These are phyloP conservation scores for sheep (Ovis aries) DNA, from an alignment of 2,113 vertebrate genomes.

Conservation along the genomic window DNA sequence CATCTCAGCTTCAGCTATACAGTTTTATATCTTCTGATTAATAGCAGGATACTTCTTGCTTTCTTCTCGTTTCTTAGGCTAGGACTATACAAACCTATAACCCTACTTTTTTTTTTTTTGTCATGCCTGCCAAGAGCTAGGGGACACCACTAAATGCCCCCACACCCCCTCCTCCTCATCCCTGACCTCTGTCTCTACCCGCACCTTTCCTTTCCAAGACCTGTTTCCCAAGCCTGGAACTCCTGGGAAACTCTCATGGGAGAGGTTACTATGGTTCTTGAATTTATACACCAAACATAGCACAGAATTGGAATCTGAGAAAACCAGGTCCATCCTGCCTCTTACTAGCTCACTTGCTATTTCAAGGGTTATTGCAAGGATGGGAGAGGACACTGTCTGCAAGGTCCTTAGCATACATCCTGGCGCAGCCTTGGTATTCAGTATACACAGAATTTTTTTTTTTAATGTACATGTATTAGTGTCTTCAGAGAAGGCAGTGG, in stretches of 20 bases:
- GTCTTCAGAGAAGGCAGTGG: background rate
- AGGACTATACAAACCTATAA: background rate
- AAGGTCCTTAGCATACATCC: background rate
- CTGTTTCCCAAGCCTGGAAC: background rate
- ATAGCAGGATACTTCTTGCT: background rate
- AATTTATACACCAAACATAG: background rate
- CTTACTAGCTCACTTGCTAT: background rate
- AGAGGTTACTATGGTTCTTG: background rate
- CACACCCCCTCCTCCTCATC: accelerated
- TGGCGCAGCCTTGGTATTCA: background rate
- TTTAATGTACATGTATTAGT: background rate
- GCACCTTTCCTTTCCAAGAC: no score
- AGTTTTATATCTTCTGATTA: background rate
- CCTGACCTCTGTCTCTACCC: background rate
- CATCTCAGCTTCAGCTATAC: background rate
- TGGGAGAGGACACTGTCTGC: accelerated
- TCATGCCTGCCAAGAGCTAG: background rate
- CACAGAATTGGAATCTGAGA: background rate
- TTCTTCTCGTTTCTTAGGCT: background rate
- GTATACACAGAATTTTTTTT: background rate
- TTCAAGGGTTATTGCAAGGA: background rate
- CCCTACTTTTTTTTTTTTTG: background rate
- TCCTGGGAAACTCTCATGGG: background rate
- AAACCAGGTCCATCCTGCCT: background rate
- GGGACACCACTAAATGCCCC: background rate